Evolutionary conservation across 2,888 invertebrate species (phyloP).

Genomic region (Agelastica alni): DNA sequence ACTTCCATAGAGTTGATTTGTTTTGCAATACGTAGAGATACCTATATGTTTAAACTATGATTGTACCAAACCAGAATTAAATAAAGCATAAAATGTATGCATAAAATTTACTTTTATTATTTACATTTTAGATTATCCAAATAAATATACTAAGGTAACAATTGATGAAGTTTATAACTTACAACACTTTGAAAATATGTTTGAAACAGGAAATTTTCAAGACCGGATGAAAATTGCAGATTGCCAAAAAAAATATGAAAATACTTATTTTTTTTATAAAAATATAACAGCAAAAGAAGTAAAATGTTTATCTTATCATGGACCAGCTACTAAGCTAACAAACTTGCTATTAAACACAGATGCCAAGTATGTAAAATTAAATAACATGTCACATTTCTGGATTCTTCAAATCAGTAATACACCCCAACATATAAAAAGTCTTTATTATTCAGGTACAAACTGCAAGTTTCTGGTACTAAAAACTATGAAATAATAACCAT

Average conservation of each 20-base stretch:
- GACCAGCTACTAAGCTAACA: conserved; percentile 67
- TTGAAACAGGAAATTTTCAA: conserved; percentile 77
- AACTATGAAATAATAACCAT: no score
- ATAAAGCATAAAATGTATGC: no score
- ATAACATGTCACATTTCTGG: no score
- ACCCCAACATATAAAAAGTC: no score
- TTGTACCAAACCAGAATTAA: no score
- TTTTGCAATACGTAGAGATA: no score
- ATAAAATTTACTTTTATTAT: no score
- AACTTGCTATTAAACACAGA: conserved; percentile 62
- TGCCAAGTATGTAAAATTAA: conserved; percentile 53
- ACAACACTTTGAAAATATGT: conserved; percentile 84
- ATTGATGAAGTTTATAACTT: conserved; percentile 81
- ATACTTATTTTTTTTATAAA: conserved; percentile 73
- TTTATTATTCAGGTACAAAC: no score
- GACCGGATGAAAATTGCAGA: conserved; percentile 75
- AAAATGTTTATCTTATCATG: conserved; percentile 84
- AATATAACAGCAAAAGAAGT: conserved; percentile 69
- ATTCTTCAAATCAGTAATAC: no score
- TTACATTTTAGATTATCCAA: conserved; percentile 54
- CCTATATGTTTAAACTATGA: no score
- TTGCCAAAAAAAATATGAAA: conserved; percentile 58
- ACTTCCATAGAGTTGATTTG: no score
- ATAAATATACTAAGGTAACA: conserved; percentile 53
- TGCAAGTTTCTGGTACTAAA: no score